Evolutionary conservation across 2,113 vertebrate genomes (phyloP), one percentile per base, ranked within the genome.

Genomic region (Boleophthalmus pectinirostris): DNA sequence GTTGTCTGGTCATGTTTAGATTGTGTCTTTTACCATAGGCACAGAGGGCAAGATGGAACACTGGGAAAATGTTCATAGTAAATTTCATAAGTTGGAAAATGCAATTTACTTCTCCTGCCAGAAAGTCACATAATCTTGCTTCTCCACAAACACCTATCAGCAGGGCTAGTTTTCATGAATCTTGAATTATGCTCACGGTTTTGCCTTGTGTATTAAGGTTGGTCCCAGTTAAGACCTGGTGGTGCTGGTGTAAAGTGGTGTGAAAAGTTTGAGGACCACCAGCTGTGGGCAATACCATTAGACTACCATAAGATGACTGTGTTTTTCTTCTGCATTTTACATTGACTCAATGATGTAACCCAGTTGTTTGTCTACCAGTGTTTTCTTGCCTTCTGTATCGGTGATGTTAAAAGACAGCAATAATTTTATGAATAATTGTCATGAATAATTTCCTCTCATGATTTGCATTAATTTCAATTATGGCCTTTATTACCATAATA

Each of bases 391-490:
- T 21, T 10, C 51, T 21, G 0, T 21, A 49, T 49, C 1, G 20
- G 24, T 60, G 57, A 60, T 60, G 57, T 24, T 24, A 33, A 60
- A 33, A 70, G 75, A 78, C n/a, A 23, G 58, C 75, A 88, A 78
- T 82, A 78, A 78, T 29, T 56, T 65, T 58, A 84, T 25, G 6
- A 61, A 57, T 72, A 69, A 74, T 72, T 53, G 51, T 53, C 20
- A 53, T 53, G 20, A 53, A 53, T n/a, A 53, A 54, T 54, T 8
- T 67, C 74, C 57, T 2, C 25, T 20, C 58, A 18, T 61, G 18
- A 33, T 61, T 61, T 61, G 58, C 58, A 33, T 61, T 33, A 56
- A 16, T 61, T 33, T 61, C 24, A 61, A 8, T 60, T 60, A 33
- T 16, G 24, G 7, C 11, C 56, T 14, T 60, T 60, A 61, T 61